Evolutionary conservation across 2,113 vertebrate species (phyloP).

Genomic region (Ammodytes marinus): DNA sequence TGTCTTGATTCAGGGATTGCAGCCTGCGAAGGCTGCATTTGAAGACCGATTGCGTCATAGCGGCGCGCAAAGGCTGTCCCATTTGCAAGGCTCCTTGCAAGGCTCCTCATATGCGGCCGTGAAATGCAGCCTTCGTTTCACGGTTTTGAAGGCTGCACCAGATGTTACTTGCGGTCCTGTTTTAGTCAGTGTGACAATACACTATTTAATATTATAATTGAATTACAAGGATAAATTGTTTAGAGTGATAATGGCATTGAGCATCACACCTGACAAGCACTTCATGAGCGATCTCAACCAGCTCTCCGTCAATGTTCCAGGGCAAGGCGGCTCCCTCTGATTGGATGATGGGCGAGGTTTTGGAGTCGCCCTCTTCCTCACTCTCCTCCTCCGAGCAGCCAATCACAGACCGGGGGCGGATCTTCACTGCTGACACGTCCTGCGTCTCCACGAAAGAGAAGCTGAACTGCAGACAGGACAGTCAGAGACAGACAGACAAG

Average conservation of each 20-base stretch:
- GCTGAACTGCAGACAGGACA: slow-evolving; percentile 59
- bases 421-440: slow-evolving; percentile 67
- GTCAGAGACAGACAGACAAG: background rate
- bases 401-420: slow-evolving; percentile 38
- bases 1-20: too few relatives aligned
- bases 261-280: slow-evolving; percentile 67
- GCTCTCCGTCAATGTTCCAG: slow-evolving; percentile 81
- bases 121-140: too few relatives aligned
- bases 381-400: slow-evolving; percentile 67
- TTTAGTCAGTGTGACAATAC: background rate
- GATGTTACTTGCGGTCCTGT: too few relatives aligned
- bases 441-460: slow-evolving; percentile 78
- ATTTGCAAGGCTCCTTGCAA: too few relatives aligned
- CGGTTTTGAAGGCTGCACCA: too few relatives aligned
- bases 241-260: background rate
- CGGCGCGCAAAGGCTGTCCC: too few relatives aligned
- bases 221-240: background rate
- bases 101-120: too few relatives aligned
- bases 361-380: slow-evolving; percentile 66
- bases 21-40: too few relatives aligned
- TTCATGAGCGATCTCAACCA: slow-evolving; percentile 72
- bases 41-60: too few relatives aligned
- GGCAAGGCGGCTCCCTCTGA: slow-evolving; percentile 57
- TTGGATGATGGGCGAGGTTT: slow-evolving; percentile 63
- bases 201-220: background rate